Conservation (phyloP, 1,140 invertebrate genomes). For the Plodia interpunctella region DNA sequence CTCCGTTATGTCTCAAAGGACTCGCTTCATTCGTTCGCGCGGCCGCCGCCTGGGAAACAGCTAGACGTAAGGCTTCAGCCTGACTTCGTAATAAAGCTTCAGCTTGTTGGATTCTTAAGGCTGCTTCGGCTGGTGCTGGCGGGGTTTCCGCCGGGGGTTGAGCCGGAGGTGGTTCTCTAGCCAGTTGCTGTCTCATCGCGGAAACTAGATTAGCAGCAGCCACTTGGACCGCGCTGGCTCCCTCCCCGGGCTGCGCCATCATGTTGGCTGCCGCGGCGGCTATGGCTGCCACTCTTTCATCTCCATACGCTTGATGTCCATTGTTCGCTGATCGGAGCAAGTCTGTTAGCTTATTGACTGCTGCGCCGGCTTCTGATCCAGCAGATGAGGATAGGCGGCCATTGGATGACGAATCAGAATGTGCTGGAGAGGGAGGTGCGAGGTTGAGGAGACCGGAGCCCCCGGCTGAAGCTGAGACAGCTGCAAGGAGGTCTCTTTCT, state of each 20-base stretch:
- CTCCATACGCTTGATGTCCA: conserved; percentile 79
- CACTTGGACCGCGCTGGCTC: conserved; percentile 80
- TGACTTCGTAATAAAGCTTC: conserved; percentile 89
- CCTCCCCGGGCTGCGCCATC: conserved; percentile 78
- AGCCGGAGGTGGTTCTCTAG: conserved; percentile 76
- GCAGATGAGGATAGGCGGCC: conserved; percentile 87
- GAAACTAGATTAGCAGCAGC: conserved; percentile 87
- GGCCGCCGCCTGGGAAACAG: conserved; percentile 80
- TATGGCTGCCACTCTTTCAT: conserved; percentile 85
- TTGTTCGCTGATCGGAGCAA: conserved; percentile 79
- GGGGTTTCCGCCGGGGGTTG: conserved; percentile 76
- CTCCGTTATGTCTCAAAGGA: conserved; percentile 73
- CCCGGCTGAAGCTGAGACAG: conserved; percentile 79
- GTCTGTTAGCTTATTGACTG: conserved; percentile 85
- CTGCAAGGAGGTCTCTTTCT: conserved; percentile 88
- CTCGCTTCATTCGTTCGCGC: conserved; percentile 52
- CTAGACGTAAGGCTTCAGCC: conserved; percentile 88
- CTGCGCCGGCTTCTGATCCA: conserved; percentile 84
- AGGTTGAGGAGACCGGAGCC: conserved; percentile 79
- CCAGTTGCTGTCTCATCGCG: conserved; percentile 84
- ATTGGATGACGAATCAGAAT: conserved; percentile 89
- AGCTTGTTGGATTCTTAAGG: conserved; percentile 86
- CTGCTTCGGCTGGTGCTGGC: conserved; percentile 76
- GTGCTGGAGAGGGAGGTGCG: conserved; percentile 86
- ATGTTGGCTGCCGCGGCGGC: conserved; percentile 84